A percentile compares a stretch with the other conserved stretches of the same genome.
These are phyloP conservation scores for Tachina lurida DNA, from an alignment of 2,888 invertebrate genomes.

Conservation along the genomic window DNA sequence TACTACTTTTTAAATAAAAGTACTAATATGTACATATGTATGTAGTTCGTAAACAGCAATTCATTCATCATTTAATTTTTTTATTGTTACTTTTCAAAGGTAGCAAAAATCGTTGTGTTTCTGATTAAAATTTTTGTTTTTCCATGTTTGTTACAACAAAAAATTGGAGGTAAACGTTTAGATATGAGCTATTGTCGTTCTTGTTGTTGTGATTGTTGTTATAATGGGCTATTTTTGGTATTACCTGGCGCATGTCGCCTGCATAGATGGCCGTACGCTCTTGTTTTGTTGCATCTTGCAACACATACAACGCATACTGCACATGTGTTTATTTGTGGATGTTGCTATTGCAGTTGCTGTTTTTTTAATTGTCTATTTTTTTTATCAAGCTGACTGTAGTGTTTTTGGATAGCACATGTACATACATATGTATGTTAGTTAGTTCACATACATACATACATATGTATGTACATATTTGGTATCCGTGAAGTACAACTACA, in stretches of 20 bases:
- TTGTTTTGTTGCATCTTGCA: slow-evolving; percentile 55
- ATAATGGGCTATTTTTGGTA: slow-evolving; percentile 50
- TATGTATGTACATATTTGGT: slow-evolving; percentile 68
- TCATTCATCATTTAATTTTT: background rate
- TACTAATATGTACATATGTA: too few species aligned
- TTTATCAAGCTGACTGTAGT: slow-evolving; percentile 47
- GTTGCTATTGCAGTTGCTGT: slow-evolving; percentile 27
- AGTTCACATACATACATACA: too few species aligned
- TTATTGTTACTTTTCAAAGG: background rate
- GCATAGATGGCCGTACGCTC: slow-evolving; percentile 55
- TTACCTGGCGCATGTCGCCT: slow-evolving; percentile 71
- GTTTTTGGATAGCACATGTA: slow-evolving; percentile 61
- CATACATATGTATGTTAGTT: too few species aligned
- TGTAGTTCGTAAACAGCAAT: too few species aligned
- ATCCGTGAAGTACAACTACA: slow-evolving; percentile 57
- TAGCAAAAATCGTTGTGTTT: background rate
- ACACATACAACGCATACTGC: background rate
- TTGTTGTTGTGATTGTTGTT: slow-evolving; percentile 22
- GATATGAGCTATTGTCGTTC: slow-evolving; percentile 1
- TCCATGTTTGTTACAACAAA: background rate
- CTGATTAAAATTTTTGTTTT: background rate
- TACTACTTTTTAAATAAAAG: too few species aligned
- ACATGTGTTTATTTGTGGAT: slow-evolving; percentile 33
- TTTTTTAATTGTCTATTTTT: slow-evolving; percentile 24
- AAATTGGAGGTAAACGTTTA: background rate